Evolutionary conservation across 2,113 vertebrate species (phyloP), one percentile per base, ranked within the genome.

Genomic region (Ascaphus truei): DNA sequence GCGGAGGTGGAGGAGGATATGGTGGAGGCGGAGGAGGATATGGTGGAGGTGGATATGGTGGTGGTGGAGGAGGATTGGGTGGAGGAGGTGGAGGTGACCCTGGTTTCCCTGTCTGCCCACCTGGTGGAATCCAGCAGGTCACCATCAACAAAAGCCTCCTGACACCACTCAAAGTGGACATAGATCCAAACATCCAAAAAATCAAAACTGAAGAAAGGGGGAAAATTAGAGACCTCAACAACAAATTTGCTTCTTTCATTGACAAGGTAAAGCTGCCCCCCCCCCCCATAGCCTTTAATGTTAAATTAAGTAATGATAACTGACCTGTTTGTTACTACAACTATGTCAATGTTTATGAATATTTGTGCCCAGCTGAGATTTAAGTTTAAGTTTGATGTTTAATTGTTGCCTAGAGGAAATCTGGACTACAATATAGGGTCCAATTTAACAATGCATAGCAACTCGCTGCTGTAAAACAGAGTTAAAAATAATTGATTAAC

Each of bases 241-340:
- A 75, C 57, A 62, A 64, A 12, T 77, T 77, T 56, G 75, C 68
- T 6, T 3, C 27, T 30, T 75, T 75, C 36, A 77, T 77, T 37
- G 41, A 62, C 47, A 75, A 68, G 75, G 75, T 77, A 72, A 73
- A 22, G n/a, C n/a, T n/a, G n/a, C n/a, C n/a, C n/a, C n/a, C n/a
- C n/a, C n/a, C n/a, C n/a, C n/a, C n/a, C n/a, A n/a, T n/a, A n/a
- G n/a, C n/a, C n/a, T n/a, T n/a, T n/a, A n/a, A n/a, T n/a, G n/a
- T n/a, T n/a, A n/a, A n/a, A n/a, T n/a, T n/a, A n/a, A n/a, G n/a
- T n/a, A n/a, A n/a, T n/a, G n/a, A n/a, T n/a, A n/a, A n/a, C n/a
- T n/a, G n/a, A n/a, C n/a, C n/a, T n/a, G n/a, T n/a, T n/a, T n/a
- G n/a, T n/a, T n/a, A n/a, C n/a, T n/a, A n/a, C n/a, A n/a, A n/a